phyloP scores from a whole-genome alignment of 2,888 invertebrate species.

The Willowsia nigromaculata region DNA sequence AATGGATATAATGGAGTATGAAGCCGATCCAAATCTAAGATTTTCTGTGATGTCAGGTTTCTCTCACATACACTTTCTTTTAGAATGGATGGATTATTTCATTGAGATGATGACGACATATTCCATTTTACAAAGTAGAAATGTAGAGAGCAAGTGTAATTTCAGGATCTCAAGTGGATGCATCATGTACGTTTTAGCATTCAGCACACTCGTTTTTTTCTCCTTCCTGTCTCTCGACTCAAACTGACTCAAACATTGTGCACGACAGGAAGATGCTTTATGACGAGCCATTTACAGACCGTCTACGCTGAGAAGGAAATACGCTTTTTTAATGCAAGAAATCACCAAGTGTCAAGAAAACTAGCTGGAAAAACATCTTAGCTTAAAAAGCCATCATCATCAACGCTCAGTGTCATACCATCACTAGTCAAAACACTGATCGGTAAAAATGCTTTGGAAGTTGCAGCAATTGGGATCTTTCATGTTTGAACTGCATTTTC shows the following conservation, averaged over 20 bases:
- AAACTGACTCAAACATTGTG: neutral
- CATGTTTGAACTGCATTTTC: neutral
- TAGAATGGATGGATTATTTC: neutral
- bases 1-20: conserved; percentile 37
- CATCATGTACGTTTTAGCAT: too few species aligned
- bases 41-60: neutral
- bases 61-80: neutral
- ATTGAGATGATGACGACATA: neutral
- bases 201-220: too few species aligned
- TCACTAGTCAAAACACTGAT: neutral
- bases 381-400: conserved; percentile 53
- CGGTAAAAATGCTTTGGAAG: too few species aligned
- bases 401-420: neutral
- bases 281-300: neutral
- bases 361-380: conserved; percentile 21
- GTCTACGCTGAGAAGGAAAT: conserved; percentile 1
- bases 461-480: neutral
- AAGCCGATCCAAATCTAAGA: neutral
- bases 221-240: neutral
- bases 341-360: conserved; percentile 25
- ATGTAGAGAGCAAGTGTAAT: neutral
- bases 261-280: neutral
- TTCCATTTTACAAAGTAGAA: neutral
- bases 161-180: too few species aligned
- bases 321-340: conserved; percentile 55